A percentile compares a stretch with the other conserved stretches of the same genome.
phyloP scores from a whole-genome alignment of 2,888 invertebrate species.

The Cylindroiulus punctatus region DNA sequence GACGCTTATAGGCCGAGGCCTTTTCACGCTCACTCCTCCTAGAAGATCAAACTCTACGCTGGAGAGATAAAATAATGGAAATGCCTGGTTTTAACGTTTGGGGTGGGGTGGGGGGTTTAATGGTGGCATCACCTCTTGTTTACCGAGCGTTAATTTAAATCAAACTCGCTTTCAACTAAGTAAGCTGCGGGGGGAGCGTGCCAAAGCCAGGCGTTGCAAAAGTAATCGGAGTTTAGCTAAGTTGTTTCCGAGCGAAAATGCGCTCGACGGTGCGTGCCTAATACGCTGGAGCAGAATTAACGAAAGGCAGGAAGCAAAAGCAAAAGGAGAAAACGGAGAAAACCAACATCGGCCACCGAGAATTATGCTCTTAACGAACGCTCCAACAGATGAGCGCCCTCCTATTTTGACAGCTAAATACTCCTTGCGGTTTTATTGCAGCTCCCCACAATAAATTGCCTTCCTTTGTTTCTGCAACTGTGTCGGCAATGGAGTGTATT shows the following conservation, averaged over 20 bases:
- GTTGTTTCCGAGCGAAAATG: slow-evolving; percentile 38
- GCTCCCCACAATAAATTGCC: not conserved
- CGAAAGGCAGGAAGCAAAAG: not conserved
- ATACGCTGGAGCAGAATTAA: slow-evolving; percentile 21
- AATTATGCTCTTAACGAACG: slow-evolving; percentile 42
- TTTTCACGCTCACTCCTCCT: not conserved
- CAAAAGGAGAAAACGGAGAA: too few species aligned
- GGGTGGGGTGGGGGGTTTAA: slow-evolving; percentile 31
- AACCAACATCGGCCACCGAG: slow-evolving; percentile 8
- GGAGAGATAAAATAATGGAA: slow-evolving; percentile 23
- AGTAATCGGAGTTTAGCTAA: slow-evolving; percentile 42
- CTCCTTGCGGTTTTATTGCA: slow-evolving; percentile 31
- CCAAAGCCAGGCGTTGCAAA: slow-evolving; percentile 25
- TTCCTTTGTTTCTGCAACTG: not conserved
- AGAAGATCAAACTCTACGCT: slow-evolving; percentile 20
- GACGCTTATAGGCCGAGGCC: slow-evolving; percentile 38
- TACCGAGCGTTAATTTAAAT: slow-evolving; percentile 38
- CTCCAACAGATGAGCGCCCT: slow-evolving; percentile 34
- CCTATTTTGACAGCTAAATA: slow-evolving; percentile 38
- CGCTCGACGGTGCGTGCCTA: slow-evolving; percentile 42
- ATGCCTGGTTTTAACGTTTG: slow-evolving; percentile 33
- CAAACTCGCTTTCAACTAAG: slow-evolving; percentile 29
- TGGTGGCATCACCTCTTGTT: slow-evolving; percentile 29
- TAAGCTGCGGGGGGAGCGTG: slow-evolving; percentile 9
- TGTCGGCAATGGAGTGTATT: not conserved